phyloP scores from a whole-genome alignment of 2,888 invertebrate species.

The Vesta saturnalis region DNA sequence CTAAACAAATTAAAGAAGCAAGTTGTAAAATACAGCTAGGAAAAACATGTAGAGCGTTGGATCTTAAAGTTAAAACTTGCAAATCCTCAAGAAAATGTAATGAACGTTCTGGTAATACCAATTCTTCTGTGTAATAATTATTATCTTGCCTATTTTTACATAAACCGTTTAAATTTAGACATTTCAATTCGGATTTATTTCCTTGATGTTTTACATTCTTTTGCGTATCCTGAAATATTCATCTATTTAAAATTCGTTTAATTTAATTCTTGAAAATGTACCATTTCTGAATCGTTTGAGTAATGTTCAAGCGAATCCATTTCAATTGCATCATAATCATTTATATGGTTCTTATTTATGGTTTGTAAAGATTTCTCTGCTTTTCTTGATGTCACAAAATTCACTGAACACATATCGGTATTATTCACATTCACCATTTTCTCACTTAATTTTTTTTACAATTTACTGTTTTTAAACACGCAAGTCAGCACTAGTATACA shows the following conservation, averaged over 20 bases:
- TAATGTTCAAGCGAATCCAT: constrained; percentile 59
- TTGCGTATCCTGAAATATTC: constrained; percentile 17
- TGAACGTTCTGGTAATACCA: constrained; percentile 58
- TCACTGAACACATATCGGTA: constrained; percentile 43
- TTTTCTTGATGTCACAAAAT: constrained; percentile 55
- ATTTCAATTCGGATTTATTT: constrained; percentile 41
- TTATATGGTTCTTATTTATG: constrained; percentile 9
- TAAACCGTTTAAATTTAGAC: constrained; percentile 59
- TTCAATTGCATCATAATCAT: constrained; percentile 54
- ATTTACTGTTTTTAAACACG: neutral
- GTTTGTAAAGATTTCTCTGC: constrained; percentile 47
- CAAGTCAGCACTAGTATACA: neutral
- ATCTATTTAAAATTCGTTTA: neutral
- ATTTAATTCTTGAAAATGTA: neutral
- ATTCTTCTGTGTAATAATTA: constrained; percentile 58
- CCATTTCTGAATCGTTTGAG: constrained; percentile 28
- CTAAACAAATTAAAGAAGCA: constrained; percentile 70
- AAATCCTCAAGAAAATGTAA: constrained; percentile 57
- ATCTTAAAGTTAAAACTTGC: constrained; percentile 60
- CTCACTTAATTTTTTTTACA: neutral
- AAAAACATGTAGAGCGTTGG: constrained; percentile 69
- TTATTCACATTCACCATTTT: constrained; percentile 5
- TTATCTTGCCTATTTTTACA: constrained; percentile 50
- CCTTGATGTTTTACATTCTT: neutral
- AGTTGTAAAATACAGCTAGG: constrained; percentile 71